A percentile compares a stretch with the other conserved stretches of the same genome.
phyloP scores from a whole-genome alignment of 2,888 invertebrate species.

The Cryptocephalus moraei region DNA sequence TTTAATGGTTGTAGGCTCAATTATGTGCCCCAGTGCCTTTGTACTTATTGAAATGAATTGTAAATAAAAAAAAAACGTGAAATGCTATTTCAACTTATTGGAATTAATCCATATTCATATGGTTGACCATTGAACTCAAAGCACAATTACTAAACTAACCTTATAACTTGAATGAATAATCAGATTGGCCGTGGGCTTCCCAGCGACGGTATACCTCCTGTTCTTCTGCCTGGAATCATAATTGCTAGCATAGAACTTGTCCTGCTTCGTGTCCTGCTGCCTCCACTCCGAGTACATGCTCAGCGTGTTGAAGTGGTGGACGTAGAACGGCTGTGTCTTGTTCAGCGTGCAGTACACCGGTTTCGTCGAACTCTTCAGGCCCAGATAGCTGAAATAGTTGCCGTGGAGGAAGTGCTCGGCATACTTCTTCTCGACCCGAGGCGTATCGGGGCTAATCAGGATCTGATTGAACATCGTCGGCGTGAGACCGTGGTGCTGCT shows the following conservation, averaged over 20 bases:
- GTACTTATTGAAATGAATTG: too few relatives aligned
- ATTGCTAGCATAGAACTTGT: slow-evolving; percentile 33
- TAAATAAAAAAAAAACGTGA: too few relatives aligned
- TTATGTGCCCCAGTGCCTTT: too few relatives aligned
- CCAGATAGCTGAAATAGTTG: slow-evolving; percentile 84
- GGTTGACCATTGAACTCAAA: too few relatives aligned
- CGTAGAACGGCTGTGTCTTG: slow-evolving; percentile 90
- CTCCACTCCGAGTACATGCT: slow-evolving; percentile 96
- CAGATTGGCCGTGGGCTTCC: slow-evolving; percentile 37
- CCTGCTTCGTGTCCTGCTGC: slow-evolving; percentile 36
- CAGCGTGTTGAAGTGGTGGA: slow-evolving; percentile 76
- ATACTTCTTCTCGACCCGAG: slow-evolving; percentile 79
- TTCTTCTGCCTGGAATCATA: slow-evolving; percentile 75
- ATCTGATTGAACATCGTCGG: slow-evolving; percentile 75
- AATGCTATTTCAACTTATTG: too few relatives aligned
- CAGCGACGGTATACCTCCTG: slow-evolving; percentile 49
- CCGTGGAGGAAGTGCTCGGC: slow-evolving; percentile 84
- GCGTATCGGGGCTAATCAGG: slow-evolving; percentile 84
- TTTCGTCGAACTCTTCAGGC: slow-evolving; percentile 81
- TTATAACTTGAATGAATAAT: slow-evolving; percentile 39
- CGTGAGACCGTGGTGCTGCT: slow-evolving; percentile 72
- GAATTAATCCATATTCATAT: too few relatives aligned
- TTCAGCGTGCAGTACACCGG: slow-evolving; percentile 89
- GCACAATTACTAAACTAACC: slow-evolving; percentile 17
- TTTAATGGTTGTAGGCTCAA: too few relatives aligned